Conservation (phyloP, 2,797 vertebrate species). For the Mus caroli region DNA sequence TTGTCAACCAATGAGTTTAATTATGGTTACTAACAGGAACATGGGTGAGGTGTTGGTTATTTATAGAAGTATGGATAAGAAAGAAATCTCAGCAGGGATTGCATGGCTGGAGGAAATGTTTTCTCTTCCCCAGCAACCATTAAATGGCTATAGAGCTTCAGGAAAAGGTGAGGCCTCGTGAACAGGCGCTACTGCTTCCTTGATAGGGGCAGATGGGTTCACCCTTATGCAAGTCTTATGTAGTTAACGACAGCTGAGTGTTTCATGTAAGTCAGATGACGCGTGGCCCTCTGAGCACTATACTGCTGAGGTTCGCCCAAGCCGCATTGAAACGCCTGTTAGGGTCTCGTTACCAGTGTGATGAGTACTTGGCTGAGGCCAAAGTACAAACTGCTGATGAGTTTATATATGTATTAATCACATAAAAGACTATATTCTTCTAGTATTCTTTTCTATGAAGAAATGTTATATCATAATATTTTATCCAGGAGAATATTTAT, state of each 20-base stretch:
- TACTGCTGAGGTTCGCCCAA: neutral
- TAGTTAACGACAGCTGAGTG: neutral
- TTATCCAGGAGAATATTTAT: neutral
- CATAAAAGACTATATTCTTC: neutral
- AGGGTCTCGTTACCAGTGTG: neutral
- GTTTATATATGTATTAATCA: neutral
- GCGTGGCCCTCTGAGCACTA: neutral
- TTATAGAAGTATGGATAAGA: neutral
- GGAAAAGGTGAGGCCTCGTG: neutral
- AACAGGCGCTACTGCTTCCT: neutral
- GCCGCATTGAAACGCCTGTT: neutral
- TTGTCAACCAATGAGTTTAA: neutral
- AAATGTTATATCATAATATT: neutral
- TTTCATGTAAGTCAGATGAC: neutral
- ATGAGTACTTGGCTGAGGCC: neutral
- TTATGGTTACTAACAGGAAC: neutral
- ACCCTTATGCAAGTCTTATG: neutral
- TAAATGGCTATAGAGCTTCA: neutral
- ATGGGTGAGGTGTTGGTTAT: neutral
- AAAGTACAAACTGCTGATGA: neutral
- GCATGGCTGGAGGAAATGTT: neutral
- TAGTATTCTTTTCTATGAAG: neutral
- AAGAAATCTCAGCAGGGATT: too few species aligned
- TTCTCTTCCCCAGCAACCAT: too few species aligned
- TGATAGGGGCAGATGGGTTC: neutral